Evolutionary conservation across 1,140 invertebrate genomes (phyloP).

Genomic region (Cydia fagiglandana): DNA sequence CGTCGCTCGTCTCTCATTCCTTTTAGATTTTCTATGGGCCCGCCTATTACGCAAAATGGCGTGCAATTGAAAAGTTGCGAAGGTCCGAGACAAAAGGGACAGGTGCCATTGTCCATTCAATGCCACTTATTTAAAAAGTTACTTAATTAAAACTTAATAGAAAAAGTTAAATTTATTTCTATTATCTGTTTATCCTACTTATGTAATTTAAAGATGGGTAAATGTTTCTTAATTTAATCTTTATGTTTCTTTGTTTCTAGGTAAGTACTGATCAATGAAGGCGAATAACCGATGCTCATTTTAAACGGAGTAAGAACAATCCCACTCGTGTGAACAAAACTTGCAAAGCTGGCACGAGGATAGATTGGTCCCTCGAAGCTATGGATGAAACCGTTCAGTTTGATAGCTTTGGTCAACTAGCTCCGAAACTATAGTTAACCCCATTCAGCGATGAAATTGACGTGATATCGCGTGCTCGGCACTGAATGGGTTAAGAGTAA

Average conservation of each 20-base stretch:
- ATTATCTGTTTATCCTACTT: too few relatives aligned
- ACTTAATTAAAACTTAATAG: neutral
- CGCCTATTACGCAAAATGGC: neutral
- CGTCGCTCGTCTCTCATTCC: neutral
- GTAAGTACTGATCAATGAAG: neutral
- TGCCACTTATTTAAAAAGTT: neutral
- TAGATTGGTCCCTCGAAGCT: neutral
- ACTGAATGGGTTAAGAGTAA: neutral
- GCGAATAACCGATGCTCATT: neutral
- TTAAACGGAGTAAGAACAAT: neutral
- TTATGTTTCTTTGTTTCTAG: neutral
- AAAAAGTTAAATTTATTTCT: neutral
- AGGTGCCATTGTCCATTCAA: conserved; percentile 3
- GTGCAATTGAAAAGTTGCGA: conserved; percentile 2
- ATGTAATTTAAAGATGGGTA: neutral
- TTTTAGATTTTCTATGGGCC: neutral
- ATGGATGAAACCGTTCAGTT: neutral
- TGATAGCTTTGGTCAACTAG: neutral
- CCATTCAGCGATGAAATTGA: neutral
- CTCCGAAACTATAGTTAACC: neutral
- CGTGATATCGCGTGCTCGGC: neutral
- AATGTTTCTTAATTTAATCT: neutral
- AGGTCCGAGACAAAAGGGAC: neutral
- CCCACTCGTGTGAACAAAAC: neutral
- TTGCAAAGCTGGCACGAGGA: neutral